Evolutionary conservation across 2,888 invertebrate genomes (phyloP), one percentile per base, ranked within the genome.

Genomic region (Cephus spinipes): DNA sequence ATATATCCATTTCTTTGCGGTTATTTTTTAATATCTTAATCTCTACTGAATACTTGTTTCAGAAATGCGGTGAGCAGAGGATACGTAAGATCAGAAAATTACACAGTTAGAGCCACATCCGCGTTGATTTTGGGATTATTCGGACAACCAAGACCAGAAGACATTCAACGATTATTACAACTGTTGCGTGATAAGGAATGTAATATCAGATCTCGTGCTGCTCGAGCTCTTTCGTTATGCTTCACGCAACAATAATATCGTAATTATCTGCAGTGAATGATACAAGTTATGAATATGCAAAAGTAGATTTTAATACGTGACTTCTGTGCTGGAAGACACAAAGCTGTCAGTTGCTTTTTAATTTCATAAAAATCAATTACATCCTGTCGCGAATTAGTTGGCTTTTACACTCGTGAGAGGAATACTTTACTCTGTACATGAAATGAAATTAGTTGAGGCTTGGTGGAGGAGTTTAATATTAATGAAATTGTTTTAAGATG

Each of bases 1-100:
- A 15, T 40, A 6, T 15, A 1, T 40, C 15, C n/a, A 69, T 32
- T 69, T 69, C 12, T 30, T 9, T 30, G 9, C 9, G 2, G 9
- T 55, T 55, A 55, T 23, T 55, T 55, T 55, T 9, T 55, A 55
- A 23, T 55, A n/a, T n/a, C n/a, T n/a, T n/a, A n/a, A 23, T 55
- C 23, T 23, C 55, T 15, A 40, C 15, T 55, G 23, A 55, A 71
- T 12, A 31, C 9, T 33, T 71, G 12, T 33, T 81, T 68, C 78
- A 90, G 90, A 79, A 89, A 90, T 77, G 85, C 89, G 9, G 86
- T 89, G 4, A 89, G 88, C 0, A 84, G 89, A 76, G 90, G 90
- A n/a, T 91, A 91, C 69, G 90, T 90, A 4, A 87, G 87, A 79
- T 90, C 90, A 12, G 90, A 90, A 78, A 86, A 87, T 55, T 74